Conservation (phyloP, 2,113 vertebrate genomes). For the Spermophilus dauricus region DNA sequence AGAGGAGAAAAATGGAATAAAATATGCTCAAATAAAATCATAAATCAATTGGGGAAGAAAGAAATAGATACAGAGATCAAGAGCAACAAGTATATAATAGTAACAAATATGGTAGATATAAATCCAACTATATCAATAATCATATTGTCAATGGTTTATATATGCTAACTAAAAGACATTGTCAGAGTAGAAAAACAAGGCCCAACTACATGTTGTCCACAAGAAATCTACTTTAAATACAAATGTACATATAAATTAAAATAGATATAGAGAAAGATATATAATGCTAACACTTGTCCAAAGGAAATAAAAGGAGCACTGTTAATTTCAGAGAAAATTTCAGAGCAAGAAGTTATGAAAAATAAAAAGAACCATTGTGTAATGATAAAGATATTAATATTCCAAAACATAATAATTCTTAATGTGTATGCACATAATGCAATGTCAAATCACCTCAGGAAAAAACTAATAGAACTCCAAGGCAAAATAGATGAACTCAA, state of each 20-base stretch:
- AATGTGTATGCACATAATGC: not conserved
- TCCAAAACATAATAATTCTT: not conserved
- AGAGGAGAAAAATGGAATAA: not conserved
- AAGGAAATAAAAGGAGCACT: not conserved
- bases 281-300: not conserved
- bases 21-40: not conserved
- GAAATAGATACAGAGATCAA: not conserved
- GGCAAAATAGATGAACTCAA: not conserved
- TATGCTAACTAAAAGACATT: not conserved
- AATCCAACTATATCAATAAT: not conserved
- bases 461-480: not conserved
- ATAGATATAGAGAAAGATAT: not conserved
- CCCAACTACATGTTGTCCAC: not conserved
- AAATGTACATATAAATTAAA: not conserved
- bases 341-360: not conserved
- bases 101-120: not conserved
- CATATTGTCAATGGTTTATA: not conserved
- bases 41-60: not conserved
- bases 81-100: not conserved
- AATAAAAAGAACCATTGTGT: not conserved
- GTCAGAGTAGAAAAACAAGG: not conserved
- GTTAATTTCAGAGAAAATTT: not conserved
- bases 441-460: not conserved
- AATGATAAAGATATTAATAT: not conserved
- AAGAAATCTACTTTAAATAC: not conserved